Base-by-base conservation (phyloP, 1,140 invertebrate species). In the Trachelipus rathkii region DNA sequence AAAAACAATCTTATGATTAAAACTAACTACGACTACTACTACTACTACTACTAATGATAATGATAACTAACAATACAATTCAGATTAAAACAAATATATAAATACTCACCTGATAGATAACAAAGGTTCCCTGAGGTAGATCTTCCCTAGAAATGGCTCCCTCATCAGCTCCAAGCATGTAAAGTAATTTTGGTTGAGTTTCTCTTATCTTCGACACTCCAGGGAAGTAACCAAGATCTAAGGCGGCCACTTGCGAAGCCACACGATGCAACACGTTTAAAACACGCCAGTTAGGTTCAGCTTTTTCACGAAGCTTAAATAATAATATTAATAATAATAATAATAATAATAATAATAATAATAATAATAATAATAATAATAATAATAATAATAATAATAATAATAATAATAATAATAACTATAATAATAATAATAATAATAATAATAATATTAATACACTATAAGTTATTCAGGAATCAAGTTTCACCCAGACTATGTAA, bases 221-320 rank as follows among this genome's bases (percentile, higher is more conserved):
- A 6, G 95, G 88, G 80, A 91, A 90, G 86, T 96, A 98, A 50
- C 97, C 97, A 72, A 99, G 84, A 87, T 99, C 98, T 70, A 98
- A 87, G 44, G 98, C 97, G 71, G 95, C 97, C 71, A 97, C 95
- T 89, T 98, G 95, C 19, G 92, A 91, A 43, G 94, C 93, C 74
- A 94, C 94, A 82, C 92, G 91, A 81, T 98, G 95, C 19, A 98
- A 87, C 23, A 98, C 89, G 85, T 98, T 98, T 81, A 97, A 88
- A 15, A 96, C 89, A 86, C 93, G 91, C 90, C 90, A 93, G 73
- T 88, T 87, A 15, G 84, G 79, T 11, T 82, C 77, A 69, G 50
- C 73, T 74, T 70, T 78, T 67, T 70, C 72, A 33, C 81, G 79
- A 44, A 81, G 77, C 76, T 79, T 66, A 72, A 79, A 50, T 74